These are phyloP conservation scores for Diorhabda elongata DNA, from an alignment of 1,140 invertebrate species.

Conservation along the genomic window DNA sequence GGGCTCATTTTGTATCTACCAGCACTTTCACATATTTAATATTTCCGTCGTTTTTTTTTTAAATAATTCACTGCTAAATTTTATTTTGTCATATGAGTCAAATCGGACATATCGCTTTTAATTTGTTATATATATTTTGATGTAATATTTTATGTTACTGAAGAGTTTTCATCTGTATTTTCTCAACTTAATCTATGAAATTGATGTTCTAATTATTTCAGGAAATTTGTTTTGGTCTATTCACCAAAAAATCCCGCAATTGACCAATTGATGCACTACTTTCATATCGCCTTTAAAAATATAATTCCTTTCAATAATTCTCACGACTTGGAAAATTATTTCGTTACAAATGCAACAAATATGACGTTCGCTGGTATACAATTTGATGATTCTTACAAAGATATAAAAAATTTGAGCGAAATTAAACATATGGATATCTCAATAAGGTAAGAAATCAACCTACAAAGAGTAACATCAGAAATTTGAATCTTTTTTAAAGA, in stretches of 20 bases:
- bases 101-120: too few species aligned
- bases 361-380: conserved; percentile 51
- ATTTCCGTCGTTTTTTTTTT: too few species aligned
- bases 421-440: conserved; percentile 8
- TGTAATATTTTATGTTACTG: too few species aligned
- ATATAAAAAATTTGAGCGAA: conserved; percentile 1
- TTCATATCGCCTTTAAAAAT: conserved; percentile 10
- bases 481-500: too few species aligned
- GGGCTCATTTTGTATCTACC: too few species aligned
- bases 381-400: conserved; percentile 47
- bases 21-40: too few species aligned
- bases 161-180: too few species aligned
- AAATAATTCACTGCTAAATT: too few species aligned
- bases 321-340: conserved; percentile 43
- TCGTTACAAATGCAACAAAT: conserved; percentile 9
- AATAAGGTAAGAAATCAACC: conserved; percentile 10
- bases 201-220: neutral
- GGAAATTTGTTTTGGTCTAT: neutral
- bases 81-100: too few species aligned
- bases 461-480: too few species aligned
- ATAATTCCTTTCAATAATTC: conserved; percentile 40
- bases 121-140: too few species aligned
- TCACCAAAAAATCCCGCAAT: neutral
- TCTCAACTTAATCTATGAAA: too few species aligned
- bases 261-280: conserved; percentile 20